Evolutionary conservation across 2,113 vertebrate genomes (phyloP), one percentile per base, ranked within the genome.

Genomic region (Danio rerio): DNA sequence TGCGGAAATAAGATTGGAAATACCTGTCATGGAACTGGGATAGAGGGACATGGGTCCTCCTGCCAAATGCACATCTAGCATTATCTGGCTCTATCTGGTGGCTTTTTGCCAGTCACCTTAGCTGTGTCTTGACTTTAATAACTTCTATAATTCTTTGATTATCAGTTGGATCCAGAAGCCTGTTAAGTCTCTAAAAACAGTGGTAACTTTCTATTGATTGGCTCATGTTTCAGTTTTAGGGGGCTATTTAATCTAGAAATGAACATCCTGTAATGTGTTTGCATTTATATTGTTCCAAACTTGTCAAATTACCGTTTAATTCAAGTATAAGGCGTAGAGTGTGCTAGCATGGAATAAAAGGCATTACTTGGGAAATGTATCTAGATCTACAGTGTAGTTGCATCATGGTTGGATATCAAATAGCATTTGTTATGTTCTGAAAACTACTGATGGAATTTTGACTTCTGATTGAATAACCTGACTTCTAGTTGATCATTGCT

Each of bases 141-240:
- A 88, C 87, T 87, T 86, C 80, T 83, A 86, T 89, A 88, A 84
- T 88, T 87, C 87, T 87, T 84, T 85, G 84, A 89, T 88, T 89
- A 89, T 89, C 87, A 80, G 83, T 83, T 70, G 52, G 65, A 85
- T 87, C 85, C 88, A 89, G 88, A 88, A 89, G 72, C 87, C 80
- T 78, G 81, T 89, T 88, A 86, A 70, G 59, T 84, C 86, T 82
- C 85, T 86, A 84, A 88, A 69, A 88, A 75, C 88, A 84, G 84
- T 82, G 86, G 87, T 88, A 86, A 82, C 81, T 87, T 88, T 89
- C 88, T 86, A 88, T 85, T 88, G 84, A 70, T 70, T 79, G 58
- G 81, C 82, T 85, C 70, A 80, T 87, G 83, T 86, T 86, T 50
- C 83, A 77, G 86, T 89, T 85, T 87, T 88, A 86, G 87, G 82